Base-by-base conservation (phyloP, 2,113 vertebrate species). In the Cheilinus undulatus region DNA sequence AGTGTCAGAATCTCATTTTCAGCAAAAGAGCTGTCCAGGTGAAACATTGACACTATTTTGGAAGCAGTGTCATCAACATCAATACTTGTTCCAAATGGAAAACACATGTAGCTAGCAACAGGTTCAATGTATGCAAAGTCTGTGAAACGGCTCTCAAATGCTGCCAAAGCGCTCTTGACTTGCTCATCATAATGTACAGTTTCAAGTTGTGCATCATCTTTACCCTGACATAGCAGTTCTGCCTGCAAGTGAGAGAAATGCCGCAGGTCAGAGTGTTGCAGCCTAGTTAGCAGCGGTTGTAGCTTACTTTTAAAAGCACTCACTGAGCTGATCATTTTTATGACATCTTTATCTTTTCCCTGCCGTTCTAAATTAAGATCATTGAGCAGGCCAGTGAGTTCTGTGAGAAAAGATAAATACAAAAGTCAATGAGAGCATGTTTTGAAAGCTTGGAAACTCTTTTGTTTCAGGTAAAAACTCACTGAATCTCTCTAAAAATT, bases 351-450 rank as follows among this genome's bases (percentile, higher is more conserved):
- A 32, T 27, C 51, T 30, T 32, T 32, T 11, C 51, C 28, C 28
- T 53, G 28, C 27, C 30, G 28, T 28, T 53, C 51, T 53, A 53
- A 53, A 32, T 53, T 32, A 10, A 53, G n/a, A 17, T 53, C 27
- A 53, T 12, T 53, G 51, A 53, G 51, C 51, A 11, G 5, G 19
- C 42, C 51, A 53, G 27, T 53, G 28, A 53, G 28, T 32, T 32
- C 51, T n/a, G 42, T 8, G 3, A 56, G 30, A n/a, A 56, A 56
- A 22, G 19, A 34, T 22, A 7, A 56, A 56, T 34, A 5, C 3
- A 14, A 7, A 36, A 34, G 28, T 30, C 19, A 32, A 19, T 34
- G n/a, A 12, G 12, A 5, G 4, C 40, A 42, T 42, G 40, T 42
- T 5, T 17, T 19, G 14, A 42, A 42, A 17, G 7, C 14, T 42